These are phyloP conservation scores for Hippolais icterina DNA, from an alignment of 2,113 vertebrate genomes.

Conservation along the genomic window DNA sequence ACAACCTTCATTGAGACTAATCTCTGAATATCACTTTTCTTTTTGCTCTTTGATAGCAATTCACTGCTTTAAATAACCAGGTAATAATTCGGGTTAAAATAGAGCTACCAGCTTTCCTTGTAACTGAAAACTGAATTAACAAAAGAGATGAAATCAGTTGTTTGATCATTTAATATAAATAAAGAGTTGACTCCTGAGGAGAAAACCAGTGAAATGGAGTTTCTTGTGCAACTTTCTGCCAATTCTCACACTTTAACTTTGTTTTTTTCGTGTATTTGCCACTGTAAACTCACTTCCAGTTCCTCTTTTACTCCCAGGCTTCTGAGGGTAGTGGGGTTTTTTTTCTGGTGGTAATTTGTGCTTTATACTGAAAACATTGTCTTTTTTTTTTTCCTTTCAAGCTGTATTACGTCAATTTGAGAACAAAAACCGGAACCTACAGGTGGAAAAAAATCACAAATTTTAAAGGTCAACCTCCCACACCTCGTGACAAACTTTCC, in stretches of 20 bases:
- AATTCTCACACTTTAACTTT: neutral
- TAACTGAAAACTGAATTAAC: neutral
- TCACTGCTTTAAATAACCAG: neutral
- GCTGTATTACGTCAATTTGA: constrained; percentile 88
- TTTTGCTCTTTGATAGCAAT: neutral
- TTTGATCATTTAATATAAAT: neutral
- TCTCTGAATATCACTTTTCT: neutral
- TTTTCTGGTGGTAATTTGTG: neutral
- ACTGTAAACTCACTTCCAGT: neutral
- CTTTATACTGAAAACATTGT: constrained; percentile 48
- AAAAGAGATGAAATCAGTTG: neutral
- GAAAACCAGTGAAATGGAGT: neutral
- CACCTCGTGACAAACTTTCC: constrained; percentile 92
- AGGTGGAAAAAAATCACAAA: constrained; percentile 84
- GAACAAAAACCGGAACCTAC: constrained; percentile 80
- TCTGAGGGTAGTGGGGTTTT: neutral
- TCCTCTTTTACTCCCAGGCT: neutral
- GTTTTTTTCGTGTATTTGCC: neutral
- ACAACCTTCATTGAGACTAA: neutral
- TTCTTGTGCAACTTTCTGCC: neutral
- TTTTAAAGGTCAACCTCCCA: constrained; percentile 82
- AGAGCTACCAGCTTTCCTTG: neutral
- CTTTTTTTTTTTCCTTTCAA: constrained; percentile 67
- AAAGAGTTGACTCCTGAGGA: neutral
- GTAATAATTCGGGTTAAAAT: neutral